These are phyloP conservation scores for Squalus acanthias DNA, from an alignment of 2,797 vertebrate genomes.

Conservation along the genomic window DNA sequence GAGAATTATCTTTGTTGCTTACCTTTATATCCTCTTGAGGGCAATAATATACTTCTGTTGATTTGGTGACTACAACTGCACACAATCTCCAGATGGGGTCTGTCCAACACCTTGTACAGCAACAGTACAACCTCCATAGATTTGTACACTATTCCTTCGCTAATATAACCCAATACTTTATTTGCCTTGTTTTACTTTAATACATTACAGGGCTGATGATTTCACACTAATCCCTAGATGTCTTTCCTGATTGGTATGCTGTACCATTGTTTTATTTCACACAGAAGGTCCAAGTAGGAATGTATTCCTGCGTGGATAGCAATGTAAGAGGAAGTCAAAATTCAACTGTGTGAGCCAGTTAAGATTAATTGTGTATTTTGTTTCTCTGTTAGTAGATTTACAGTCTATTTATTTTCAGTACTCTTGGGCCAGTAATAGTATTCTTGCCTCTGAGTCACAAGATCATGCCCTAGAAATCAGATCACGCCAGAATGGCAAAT, in stretches of 20 bases:
- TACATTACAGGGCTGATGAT: not conserved
- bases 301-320: no score
- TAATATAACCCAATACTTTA: not conserved
- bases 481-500: not conserved
- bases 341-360: not conserved
- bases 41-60: not conserved
- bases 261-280: not conserved
- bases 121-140: not conserved
- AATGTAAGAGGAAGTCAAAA: not conserved
- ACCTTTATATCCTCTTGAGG: not conserved
- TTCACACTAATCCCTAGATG: not conserved
- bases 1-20: not conserved
- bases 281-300: not conserved
- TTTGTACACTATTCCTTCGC: not conserved
- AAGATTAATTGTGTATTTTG: not conserved
- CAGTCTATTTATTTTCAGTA: not conserved
- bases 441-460: not conserved
- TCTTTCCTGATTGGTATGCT: not conserved
- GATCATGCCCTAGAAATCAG: not conserved
- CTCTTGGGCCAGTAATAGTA: not conserved
- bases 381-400: not conserved
- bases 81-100: not conserved
- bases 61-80: not conserved
- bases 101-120: not conserved
- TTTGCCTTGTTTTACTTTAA: not conserved